Evolutionary conservation across 2,113 vertebrate genomes (phyloP), one percentile per base, ranked within the genome.

Genomic region (Columba livia): DNA sequence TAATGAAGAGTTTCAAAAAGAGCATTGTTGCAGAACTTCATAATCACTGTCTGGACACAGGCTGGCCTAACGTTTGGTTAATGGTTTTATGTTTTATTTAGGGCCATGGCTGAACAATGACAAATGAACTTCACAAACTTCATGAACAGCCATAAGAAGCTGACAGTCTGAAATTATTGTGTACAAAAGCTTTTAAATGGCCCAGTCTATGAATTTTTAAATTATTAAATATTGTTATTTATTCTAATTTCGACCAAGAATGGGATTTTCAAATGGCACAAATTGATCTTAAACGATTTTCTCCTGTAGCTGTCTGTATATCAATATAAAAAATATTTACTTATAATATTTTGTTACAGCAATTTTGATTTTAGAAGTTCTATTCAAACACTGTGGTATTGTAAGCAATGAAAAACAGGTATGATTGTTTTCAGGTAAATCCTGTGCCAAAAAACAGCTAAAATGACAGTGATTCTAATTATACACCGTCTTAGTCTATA

Each of bases 1-100:
- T 86, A 97, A 96, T 48, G 80, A 97, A 96, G 83, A 95, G 64
- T 69, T 95, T 97, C 58, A 90, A 94, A 89, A 88, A 82, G 32
- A 91, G 50, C 75, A 65, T 34, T 79, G 74, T n/a, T 86, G 73
- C 94, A 95, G 72, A 93, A 91, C n/a, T 96, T 96, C 88, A 90
- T 66, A 94, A 47, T 95, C 95, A 71, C 38, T 3, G 12, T 78
- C 72, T 80, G 73, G 62, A 79, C 50, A 60, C 18, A 83, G 62
- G 36, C 79, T 16, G 6, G 47, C 32, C 53, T 77, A 44, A 65
- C 4, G 26, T 54, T 90, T 57, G 7, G 66, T 78, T 85, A 71
- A 56, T 40, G 34, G 16, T 48, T 80, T 44, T 50, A 11, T 54
- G 18, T 0, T 84, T 78, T 91, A 96, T 96, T 84, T 69, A 78